Base-by-base conservation (phyloP, 2,797 vertebrate genomes). In the Chelon labrosus region DNA sequence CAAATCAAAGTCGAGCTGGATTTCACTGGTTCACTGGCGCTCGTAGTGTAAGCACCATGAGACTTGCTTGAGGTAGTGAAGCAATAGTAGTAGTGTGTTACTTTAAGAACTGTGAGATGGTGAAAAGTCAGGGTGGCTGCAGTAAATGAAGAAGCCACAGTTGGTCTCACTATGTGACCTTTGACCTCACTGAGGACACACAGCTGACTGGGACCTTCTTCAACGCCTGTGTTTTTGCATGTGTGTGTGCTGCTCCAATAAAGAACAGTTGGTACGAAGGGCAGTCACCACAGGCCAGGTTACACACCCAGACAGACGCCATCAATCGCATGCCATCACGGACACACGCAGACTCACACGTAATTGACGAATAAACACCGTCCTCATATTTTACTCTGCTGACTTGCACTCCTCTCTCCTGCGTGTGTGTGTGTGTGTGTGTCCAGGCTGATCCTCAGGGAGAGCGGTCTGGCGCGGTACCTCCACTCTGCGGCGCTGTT, bases 401-500 rank as follows among this genome's bases (percentile, higher is more conserved):
- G 60, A 65, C 13, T 47, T n/a, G 2, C 16, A 46, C 31, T 38
- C 3, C 14, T 60, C n/a, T 41, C 14, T 66, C 2, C 73, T 96
- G 95, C 85, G 94, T 94, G 77, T 91, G 94, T 13, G 31, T 1
- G 71, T 96, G 95, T 85, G 94, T 94, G 77, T 91, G 94, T 13
- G 31, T 1, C 93, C 94, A 85, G 96, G 97, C 35, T 97, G 96
- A 90, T 97, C 95, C 89, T 98, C 83, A 95, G 91, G 84, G 97
- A 98, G 89, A 98, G 97, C 68, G 94, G 96, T 27, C 93, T 96
- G 88, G 95, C 97, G 1, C 94, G 97, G 17, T 98, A 98, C 81
- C 96, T 98, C 85, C 97, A 98, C 88, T 96, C 97, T 0, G 95
- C 96, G 57, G 97, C 96, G 81, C 88, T 98, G 64, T 93, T 98